These are phyloP conservation scores for Poeciliopsis retropinna DNA, from an alignment of 2,113 vertebrate species.

Conservation along the genomic window DNA sequence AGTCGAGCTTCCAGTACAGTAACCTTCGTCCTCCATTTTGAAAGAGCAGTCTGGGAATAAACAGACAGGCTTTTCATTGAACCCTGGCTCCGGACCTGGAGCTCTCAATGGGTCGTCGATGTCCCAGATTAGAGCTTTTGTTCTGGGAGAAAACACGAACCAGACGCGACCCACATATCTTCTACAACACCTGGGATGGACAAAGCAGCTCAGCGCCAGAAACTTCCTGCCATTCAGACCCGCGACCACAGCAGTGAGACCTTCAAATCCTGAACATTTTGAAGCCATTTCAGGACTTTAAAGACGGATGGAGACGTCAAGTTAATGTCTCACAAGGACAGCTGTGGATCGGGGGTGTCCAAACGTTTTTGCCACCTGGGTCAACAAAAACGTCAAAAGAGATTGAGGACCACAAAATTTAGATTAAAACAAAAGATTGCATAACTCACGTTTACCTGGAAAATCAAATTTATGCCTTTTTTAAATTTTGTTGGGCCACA, in stretches of 20 bases:
- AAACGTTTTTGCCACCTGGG: too few relatives aligned
- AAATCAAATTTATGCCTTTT: too few relatives aligned
- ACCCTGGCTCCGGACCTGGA: not conserved
- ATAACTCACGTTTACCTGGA: too few relatives aligned
- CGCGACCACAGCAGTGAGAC: not conserved
- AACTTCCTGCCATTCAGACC: constrained; percentile 49
- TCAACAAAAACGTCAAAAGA: too few relatives aligned
- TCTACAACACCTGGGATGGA: constrained; percentile 26
- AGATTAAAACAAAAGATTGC: too few relatives aligned
- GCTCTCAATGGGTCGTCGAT: constrained; percentile 2
- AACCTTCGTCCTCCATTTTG: not conserved
- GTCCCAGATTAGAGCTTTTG: not conserved
- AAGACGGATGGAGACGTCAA: not conserved
- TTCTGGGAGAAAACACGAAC: constrained; percentile 31
- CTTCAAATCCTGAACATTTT: not conserved
- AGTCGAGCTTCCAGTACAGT: not conserved
- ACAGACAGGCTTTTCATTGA: constrained; percentile 9
- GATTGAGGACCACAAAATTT: too few relatives aligned
- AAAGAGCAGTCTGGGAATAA: not conserved
- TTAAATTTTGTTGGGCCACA: too few relatives aligned
- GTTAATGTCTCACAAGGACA: not conserved
- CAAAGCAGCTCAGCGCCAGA: constrained; percentile 3
- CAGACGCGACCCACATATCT: constrained; percentile 39
- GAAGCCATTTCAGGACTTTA: not conserved
- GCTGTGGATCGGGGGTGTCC: too few relatives aligned